These are phyloP conservation scores for Cuniculus paca DNA, from an alignment of 2,797 vertebrate genomes.

Conservation along the genomic window DNA sequence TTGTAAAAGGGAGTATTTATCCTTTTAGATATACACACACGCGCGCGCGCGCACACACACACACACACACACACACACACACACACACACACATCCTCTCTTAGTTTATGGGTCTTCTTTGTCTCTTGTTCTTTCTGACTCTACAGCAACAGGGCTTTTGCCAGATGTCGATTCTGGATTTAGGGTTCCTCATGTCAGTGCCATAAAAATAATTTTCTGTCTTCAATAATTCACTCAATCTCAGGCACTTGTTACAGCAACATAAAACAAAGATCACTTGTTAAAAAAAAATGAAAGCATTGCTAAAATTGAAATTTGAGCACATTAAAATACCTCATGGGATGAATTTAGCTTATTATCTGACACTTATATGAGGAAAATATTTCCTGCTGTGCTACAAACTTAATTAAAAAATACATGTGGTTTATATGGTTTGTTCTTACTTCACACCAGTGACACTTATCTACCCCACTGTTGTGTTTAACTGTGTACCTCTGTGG, in stretches of 20 bases:
- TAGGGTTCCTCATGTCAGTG: neutral
- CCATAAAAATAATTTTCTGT: neutral
- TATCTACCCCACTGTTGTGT: neutral
- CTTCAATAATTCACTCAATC: neutral
- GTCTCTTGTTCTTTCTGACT: neutral
- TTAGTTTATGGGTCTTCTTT: accelerated
- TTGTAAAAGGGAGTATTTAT: neutral
- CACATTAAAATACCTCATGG: neutral
- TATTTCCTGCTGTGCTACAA: neutral
- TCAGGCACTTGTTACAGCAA: neutral
- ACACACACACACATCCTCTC: accelerated
- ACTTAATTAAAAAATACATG: neutral
- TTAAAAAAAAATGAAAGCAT: neutral
- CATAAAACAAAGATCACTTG: neutral
- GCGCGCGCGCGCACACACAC: too few relatives aligned
- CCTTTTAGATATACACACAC: accelerated
- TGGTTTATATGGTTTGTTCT: neutral
- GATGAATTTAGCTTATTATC: neutral
- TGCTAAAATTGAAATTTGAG: neutral
- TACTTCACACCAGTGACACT: neutral
- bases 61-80: accelerated
- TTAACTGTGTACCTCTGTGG: neutral
- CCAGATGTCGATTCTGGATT: neutral
- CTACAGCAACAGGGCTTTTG: neutral
- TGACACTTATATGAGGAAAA: neutral